Evolutionary conservation across 2,797 vertebrate species (phyloP), one percentile per base, ranked within the genome.

Genomic region (Myotis findleyi): DNA sequence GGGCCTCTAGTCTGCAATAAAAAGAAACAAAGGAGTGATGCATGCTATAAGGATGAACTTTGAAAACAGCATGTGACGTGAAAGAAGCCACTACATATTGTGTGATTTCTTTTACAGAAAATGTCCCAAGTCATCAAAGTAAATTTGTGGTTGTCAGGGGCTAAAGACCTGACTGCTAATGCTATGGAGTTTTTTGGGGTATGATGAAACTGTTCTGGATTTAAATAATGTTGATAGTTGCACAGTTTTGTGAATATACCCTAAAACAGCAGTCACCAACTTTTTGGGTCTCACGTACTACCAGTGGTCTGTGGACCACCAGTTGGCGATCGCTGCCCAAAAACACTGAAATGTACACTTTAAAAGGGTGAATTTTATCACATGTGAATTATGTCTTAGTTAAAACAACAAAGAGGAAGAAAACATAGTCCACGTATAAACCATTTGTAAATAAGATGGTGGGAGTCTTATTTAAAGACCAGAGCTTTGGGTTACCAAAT

Each of bases 1-100:
- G 7, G 53, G 20, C 20, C 21, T 57, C 8, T 30, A 30, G 11
- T 18, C 53, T 68, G 5, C 12, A 6, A 25, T 17, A 41, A 79
- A 51, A 30, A 57, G 6, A 17, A 25, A 33, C 0, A 6, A 55
- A 4, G 6, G 27, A 18, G 16, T 0, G 17, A 12, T 5, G 17
- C 38, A 16, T 0, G 7, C 3, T 1, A 36, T 0, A 10, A 10
- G 27, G 23, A 16, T 0, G 36, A 7, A 27, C 36, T 1, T 3
- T 0, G 10, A 5, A 20, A 68, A 2, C 7, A 7, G 12, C 3
- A 7, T 2, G 25, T 12, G 7, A 6, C 10, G 5, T 7, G 53
- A 38, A 11, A 33, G 59, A 55, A 6, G 51, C 72, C 55, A 20
- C 49, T 16, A 1, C 14, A 2, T 2, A 1, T 1, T n/a, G 38